These are phyloP conservation scores for Oreortyx pictus DNA, from an alignment of 2,797 vertebrate species.

Conservation along the genomic window DNA sequence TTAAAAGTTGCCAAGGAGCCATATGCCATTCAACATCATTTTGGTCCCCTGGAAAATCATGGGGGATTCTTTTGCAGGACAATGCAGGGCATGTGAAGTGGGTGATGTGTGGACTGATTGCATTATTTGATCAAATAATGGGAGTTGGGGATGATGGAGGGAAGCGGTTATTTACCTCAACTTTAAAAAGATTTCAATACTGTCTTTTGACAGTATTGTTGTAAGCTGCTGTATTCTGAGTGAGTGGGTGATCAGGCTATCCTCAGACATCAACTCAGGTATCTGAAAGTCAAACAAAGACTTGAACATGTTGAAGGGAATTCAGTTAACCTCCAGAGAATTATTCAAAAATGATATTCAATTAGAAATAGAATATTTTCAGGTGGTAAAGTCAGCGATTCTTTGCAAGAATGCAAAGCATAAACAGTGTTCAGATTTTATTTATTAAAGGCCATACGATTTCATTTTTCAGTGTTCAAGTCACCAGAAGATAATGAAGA, in stretches of 20 bases:
- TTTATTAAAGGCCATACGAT: neutral
- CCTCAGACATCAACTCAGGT: neutral
- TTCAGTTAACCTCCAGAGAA: neutral
- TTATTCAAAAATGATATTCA: neutral
- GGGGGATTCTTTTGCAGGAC: neutral
- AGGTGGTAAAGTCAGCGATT: neutral
- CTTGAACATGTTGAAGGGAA: neutral
- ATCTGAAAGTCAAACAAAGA: neutral
- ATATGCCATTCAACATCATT: rapidly evolving
- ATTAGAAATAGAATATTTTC: neutral
- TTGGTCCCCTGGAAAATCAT: neutral
- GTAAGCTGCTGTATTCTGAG: neutral
- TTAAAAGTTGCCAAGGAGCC: neutral
- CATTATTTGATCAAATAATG: neutral
- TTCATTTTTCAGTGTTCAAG: slow-evolving; percentile 1
- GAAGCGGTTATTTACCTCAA: neutral
- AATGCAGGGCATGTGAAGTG: neutral
- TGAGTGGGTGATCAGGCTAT: neutral
- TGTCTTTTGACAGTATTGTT: neutral
- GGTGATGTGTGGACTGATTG: neutral
- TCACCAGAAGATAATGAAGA: slow-evolving; percentile 2
- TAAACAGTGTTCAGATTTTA: neutral
- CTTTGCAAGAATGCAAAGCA: neutral
- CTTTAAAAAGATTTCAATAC: neutral
- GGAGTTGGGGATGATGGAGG: neutral